Conservation (phyloP, 2,888 invertebrate species). For the Drosophila monieri region DNA sequence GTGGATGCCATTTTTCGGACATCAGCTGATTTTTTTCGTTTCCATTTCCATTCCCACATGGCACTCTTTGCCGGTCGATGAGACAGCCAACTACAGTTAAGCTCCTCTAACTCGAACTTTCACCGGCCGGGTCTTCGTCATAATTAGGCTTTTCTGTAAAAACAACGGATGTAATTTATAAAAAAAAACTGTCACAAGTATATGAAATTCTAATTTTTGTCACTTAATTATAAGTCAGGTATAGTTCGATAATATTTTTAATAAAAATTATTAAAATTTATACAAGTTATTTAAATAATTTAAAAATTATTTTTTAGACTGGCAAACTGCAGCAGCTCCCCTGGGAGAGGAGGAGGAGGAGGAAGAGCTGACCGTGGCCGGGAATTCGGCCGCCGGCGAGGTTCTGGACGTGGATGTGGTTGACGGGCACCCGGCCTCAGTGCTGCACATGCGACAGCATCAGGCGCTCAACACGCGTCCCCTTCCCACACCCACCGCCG, state of each 20-base stretch:
- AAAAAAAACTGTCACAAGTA: neutral
- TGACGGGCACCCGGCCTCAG: constrained; percentile 79
- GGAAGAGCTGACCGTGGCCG: constrained; percentile 41
- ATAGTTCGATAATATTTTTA: no score
- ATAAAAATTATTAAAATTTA: no score
- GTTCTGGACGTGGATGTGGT: constrained; percentile 75
- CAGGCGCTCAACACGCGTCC: constrained; percentile 69
- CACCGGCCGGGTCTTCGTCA: neutral
- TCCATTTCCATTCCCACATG: constrained; percentile 38
- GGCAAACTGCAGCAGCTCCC: constrained; percentile 42
- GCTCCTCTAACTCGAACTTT: constrained; percentile 32
- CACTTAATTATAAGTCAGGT: neutral
- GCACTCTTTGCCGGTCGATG: constrained; percentile 47
- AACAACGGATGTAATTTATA: neutral
- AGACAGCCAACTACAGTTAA: constrained; percentile 45
- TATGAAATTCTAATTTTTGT: neutral
- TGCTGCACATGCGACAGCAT: constrained; percentile 79
- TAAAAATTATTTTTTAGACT: constrained; percentile 5
- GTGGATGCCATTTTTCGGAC: constrained; percentile 48
- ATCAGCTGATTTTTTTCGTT: constrained; percentile 69
- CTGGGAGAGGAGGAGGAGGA: constrained; percentile 45
- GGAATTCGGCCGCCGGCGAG: constrained; percentile 33
- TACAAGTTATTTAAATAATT: neutral
- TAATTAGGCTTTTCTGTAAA: neutral
- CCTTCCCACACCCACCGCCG: constrained; percentile 43